phyloP scores from a whole-genome alignment of 2,797 vertebrate genomes.

The Garrulus glandarius region DNA sequence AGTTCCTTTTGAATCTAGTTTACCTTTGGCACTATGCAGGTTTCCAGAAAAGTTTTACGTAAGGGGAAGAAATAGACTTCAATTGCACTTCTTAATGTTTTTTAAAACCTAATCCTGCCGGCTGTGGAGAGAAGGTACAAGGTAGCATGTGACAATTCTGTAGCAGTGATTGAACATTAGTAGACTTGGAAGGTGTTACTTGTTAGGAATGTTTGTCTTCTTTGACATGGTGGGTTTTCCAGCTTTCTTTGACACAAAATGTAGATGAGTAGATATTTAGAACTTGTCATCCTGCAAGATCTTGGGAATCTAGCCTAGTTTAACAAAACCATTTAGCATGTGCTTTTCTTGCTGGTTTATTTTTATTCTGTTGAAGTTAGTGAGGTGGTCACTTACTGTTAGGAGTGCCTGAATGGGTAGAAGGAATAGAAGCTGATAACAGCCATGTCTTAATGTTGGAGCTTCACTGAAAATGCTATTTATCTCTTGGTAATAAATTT shows the following conservation, averaged over 20 bases:
- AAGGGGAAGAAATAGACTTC: not conserved
- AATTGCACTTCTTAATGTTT: not conserved
- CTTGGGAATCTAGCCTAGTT: not conserved
- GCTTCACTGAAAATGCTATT: not conserved
- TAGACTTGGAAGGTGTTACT: not conserved
- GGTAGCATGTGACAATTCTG: not conserved
- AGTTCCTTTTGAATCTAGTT: not conserved
- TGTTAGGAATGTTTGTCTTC: not conserved
- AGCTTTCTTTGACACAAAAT: not conserved
- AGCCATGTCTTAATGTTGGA: not conserved
- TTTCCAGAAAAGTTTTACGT: not conserved
- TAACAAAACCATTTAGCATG: not conserved
- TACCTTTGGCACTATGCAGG: not conserved
- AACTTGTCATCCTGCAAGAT: not conserved
- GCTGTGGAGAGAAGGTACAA: not conserved
- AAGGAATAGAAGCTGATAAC: not conserved
- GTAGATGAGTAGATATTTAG: not conserved
- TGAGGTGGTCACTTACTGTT: not conserved
- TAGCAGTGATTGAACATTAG: not conserved
- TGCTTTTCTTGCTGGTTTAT: not conserved
- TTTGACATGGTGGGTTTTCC: not conserved
- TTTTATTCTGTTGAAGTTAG: not conserved
- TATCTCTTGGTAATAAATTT: not conserved
- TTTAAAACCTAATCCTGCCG: not conserved
- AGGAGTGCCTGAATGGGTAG: not conserved